These are phyloP conservation scores for Apamea monoglypha DNA, from an alignment of 2,888 invertebrate genomes.

Conservation along the genomic window DNA sequence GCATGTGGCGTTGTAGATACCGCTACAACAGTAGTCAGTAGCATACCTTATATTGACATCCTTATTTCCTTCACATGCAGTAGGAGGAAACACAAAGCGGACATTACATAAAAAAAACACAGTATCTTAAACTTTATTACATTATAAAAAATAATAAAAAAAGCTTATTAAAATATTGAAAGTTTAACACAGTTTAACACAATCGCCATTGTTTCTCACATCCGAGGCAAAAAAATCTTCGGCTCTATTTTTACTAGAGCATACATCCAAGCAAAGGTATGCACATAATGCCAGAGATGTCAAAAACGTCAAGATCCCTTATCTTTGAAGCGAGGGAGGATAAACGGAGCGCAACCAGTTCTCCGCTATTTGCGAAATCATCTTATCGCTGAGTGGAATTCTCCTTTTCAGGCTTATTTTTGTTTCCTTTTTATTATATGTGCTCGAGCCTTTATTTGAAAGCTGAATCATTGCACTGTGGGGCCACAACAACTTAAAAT, in stretches of 20 bases:
- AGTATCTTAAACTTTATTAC: no score
- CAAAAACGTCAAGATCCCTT: constrained; percentile 74
- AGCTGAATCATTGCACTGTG: constrained; percentile 28
- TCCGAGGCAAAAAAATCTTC: constrained; percentile 51
- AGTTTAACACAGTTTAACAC: constrained; percentile 22
- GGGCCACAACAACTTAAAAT: not conserved
- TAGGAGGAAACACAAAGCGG: not conserved
- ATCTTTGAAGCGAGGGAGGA: constrained; percentile 72
- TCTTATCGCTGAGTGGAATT: constrained; percentile 59
- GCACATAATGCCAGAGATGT: constrained; percentile 66
- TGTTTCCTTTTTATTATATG: constrained; percentile 25
- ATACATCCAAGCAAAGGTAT: constrained; percentile 52
- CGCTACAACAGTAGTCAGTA: no score
- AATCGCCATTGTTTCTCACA: constrained; percentile 34
- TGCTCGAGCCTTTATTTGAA: constrained; percentile 37
- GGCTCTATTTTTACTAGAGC: constrained; percentile 49
- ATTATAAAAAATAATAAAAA: not conserved
- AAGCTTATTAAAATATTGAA: constrained; percentile 4
- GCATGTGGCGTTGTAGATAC: no score
- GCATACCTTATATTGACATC: constrained; percentile 39
- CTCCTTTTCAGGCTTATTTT: constrained; percentile 37
- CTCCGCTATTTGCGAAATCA: constrained; percentile 72
- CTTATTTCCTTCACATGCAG: constrained; percentile 26
- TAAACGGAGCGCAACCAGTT: constrained; percentile 75
- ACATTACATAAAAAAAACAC: not conserved